These are phyloP conservation scores for Cybosia mesomella DNA, from an alignment of 2,888 invertebrate genomes.

Conservation along the genomic window DNA sequence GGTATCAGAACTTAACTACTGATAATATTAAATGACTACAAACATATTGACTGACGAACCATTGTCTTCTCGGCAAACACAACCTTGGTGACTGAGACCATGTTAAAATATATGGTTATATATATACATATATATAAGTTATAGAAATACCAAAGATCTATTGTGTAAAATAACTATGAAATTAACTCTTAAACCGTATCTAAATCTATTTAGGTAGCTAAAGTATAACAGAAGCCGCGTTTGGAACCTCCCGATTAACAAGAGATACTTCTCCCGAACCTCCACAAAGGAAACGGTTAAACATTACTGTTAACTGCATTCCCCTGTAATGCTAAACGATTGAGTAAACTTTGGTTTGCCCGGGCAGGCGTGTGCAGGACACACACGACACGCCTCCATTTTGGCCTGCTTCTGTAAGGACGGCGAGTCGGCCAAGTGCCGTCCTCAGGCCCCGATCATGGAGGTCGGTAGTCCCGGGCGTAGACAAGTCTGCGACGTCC, in stretches of 20 bases:
- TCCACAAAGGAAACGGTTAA: neutral
- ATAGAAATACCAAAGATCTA: neutral
- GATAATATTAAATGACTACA: neutral
- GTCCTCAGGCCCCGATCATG: too few relatives aligned
- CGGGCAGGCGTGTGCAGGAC: too few relatives aligned
- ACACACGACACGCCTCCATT: too few relatives aligned
- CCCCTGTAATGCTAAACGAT: too few relatives aligned
- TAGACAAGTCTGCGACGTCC: too few relatives aligned
- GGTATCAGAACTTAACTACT: neutral
- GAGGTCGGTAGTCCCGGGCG: too few relatives aligned
- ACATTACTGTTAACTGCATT: too few relatives aligned
- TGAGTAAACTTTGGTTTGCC: too few relatives aligned
- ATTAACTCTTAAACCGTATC: neutral
- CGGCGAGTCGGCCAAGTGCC: too few relatives aligned
- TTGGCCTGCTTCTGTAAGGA: too few relatives aligned
- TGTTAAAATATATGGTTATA: slow-evolving; percentile 6
- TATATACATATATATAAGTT: neutral
- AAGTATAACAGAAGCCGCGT: neutral
- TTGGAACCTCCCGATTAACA: neutral
- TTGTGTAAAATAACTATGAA: neutral
- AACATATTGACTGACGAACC: slow-evolving; percentile 2
- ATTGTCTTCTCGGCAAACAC: neutral
- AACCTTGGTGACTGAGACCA: slow-evolving; percentile 11
- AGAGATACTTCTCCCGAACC: neutral
- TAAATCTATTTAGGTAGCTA: neutral